Percentiles rank a stretch among this genome's conserved stretches.
These are phyloP conservation scores for Antheraea pernyi DNA, from an alignment of 1,140 invertebrate species.

Conservation along the genomic window DNA sequence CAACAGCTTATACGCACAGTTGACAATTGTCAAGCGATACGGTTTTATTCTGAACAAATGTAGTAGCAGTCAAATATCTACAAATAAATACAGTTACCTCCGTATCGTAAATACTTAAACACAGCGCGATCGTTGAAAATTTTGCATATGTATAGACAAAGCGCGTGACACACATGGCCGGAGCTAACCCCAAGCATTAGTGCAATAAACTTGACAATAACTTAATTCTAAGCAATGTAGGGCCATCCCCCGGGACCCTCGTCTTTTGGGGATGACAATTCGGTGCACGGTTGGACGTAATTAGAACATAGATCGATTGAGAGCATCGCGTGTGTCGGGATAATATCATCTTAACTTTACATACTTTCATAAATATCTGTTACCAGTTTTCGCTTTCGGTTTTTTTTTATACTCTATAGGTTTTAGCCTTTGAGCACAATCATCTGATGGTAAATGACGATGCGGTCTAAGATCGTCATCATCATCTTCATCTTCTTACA, in stretches of 20 bases:
- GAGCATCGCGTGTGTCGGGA: neutral
- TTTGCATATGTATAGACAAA: conserved; percentile 7
- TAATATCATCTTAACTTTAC: neutral
- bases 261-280: conserved; percentile 54
- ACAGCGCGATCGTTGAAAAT: neutral
- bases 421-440: no score
- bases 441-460: no score
- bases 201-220: conserved; percentile 72
- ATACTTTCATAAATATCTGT: no score
- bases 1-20: no score
- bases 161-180: conserved; percentile 36
- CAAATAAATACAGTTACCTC: no score
- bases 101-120: neutral
- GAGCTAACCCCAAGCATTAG: conserved; percentile 60
- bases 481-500: no score
- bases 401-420: no score
- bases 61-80: no score
- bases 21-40: no score
- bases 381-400: no score
- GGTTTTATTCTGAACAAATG: no score
- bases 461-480: no score
- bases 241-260: conserved; percentile 49
- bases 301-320: conserved; percentile 56
- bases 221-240: conserved; percentile 67
- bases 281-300: conserved; percentile 47